Conservation (phyloP, 92 coral and sea anemone genomes). For the Parazoanthus atlanticus region DNA sequence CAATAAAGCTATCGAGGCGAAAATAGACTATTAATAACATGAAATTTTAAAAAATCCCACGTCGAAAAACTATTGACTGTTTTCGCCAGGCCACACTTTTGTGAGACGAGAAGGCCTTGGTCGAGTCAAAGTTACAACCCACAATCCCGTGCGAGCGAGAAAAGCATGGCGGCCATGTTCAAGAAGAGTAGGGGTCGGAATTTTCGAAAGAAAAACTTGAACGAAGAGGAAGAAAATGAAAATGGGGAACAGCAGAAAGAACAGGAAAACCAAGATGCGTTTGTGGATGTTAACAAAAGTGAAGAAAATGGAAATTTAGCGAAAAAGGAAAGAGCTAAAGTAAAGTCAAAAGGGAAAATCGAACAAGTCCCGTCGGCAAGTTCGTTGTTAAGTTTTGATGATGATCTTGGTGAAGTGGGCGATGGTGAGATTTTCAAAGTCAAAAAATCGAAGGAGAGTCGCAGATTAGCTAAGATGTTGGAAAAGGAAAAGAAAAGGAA, state of each 20-base stretch:
- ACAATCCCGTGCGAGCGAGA: constrained; percentile 46
- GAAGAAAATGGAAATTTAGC: constrained; percentile 34
- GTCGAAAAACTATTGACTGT: not conserved
- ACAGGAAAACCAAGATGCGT: constrained; percentile 61
- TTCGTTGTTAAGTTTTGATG: constrained; percentile 87
- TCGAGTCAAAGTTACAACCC: constrained; percentile 44
- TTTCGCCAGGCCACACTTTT: not conserved
- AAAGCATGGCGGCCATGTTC: constrained; percentile 89
- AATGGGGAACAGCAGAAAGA: constrained; percentile 41
- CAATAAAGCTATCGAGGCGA: not conserved
- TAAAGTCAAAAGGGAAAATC: constrained; percentile 53
- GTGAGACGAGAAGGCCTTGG: constrained; percentile 6
- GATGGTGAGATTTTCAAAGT: constrained; percentile 84
- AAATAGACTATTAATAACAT: not conserved
- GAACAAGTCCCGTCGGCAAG: constrained; percentile 70
- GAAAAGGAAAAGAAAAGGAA: constrained; percentile 77
- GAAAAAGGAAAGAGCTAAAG: constrained; percentile 42
- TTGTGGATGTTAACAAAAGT: constrained; percentile 24
- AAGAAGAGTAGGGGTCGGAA: constrained; percentile 83
- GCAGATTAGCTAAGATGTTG: constrained; percentile 82
- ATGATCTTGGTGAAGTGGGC: constrained; percentile 52
- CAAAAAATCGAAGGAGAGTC: constrained; percentile 95
- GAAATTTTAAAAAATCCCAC: not conserved
- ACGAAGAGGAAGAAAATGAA: constrained; percentile 74
- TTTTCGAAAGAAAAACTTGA: constrained; percentile 82